phyloP scores from a whole-genome alignment of 2,888 invertebrate species.

The Lithophane leautieri region DNA sequence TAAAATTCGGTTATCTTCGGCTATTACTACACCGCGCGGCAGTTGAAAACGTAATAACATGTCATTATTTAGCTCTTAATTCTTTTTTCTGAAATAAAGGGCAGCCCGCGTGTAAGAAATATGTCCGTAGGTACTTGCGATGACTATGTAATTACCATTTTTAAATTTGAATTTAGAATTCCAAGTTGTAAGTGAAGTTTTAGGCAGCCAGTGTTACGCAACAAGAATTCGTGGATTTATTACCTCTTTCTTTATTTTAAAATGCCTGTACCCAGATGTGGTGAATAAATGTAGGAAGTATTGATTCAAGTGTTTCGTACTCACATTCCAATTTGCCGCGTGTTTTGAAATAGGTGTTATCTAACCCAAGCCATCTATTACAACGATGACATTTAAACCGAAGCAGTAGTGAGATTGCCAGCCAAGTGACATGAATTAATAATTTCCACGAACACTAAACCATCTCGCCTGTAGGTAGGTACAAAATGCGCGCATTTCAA shows the following conservation, averaged over 20 bases:
- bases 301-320: conserved; percentile 32
- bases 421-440: conserved; percentile 47
- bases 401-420: conserved; percentile 33
- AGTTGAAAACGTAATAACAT: conserved; percentile 79
- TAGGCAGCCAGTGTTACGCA: conserved; percentile 39
- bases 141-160: conserved; percentile 47
- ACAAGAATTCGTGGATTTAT: conserved; percentile 40
- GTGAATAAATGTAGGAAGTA: conserved; percentile 32
- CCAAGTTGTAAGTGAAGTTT: conserved; percentile 21
- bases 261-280: conserved; percentile 7
- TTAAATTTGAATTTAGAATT: conserved; percentile 48
- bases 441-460: conserved; percentile 41
- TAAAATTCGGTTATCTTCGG: conserved; percentile 76
- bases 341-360: conserved; percentile 35
- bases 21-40: conserved; percentile 70
- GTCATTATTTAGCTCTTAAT: conserved; percentile 76
- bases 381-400: conserved; percentile 41
- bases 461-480: conserved; percentile 19
- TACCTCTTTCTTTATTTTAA: conserved; percentile 20
- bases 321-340: conserved; percentile 35
- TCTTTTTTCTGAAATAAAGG: conserved; percentile 57
- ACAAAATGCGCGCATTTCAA: conserved; percentile 42
- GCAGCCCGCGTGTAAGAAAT: conserved; percentile 47
- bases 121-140: conserved; percentile 46
- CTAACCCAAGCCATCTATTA: conserved; percentile 24